phyloP scores from a whole-genome alignment of 2,888 invertebrate genomes.

The Eupithecia tripunctaria region DNA sequence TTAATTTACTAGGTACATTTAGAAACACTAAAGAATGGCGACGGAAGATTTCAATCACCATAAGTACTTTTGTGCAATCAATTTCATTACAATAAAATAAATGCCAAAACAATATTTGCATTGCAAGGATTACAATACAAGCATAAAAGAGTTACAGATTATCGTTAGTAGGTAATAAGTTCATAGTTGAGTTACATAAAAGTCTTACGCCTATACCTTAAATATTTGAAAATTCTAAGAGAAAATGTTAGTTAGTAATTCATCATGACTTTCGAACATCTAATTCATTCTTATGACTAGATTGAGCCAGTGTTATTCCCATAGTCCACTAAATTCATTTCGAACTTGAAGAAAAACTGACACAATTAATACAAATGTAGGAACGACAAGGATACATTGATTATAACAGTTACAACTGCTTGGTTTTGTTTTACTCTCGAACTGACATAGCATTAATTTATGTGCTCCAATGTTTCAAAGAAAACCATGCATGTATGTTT shows the following conservation, averaged over 20 bases:
- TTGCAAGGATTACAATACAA: constrained; percentile 59
- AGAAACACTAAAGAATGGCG: constrained; percentile 60
- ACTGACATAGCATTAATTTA: constrained; percentile 5
- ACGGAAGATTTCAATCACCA: constrained; percentile 60
- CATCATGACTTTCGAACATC: constrained; percentile 75
- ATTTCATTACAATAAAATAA: constrained; percentile 68
- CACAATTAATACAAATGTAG: constrained; percentile 80
- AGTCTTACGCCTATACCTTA: constrained; percentile 65
- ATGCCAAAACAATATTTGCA: constrained; percentile 68
- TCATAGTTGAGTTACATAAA: constrained; percentile 64
- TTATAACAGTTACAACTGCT: constrained; percentile 61
- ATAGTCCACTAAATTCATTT: constrained; percentile 65
- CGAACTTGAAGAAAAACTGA: constrained; percentile 77
- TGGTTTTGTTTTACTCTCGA: constrained; percentile 28
- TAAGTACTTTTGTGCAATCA: constrained; percentile 83
- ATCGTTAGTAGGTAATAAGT: constrained; percentile 62
- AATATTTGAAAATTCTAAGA: constrained; percentile 73
- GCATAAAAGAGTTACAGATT: constrained; percentile 60
- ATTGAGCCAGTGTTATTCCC: constrained; percentile 80
- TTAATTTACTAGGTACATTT: constrained; percentile 58
- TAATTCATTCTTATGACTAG: constrained; percentile 84
- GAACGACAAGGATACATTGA: constrained; percentile 66
- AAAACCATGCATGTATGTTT: constrained; percentile 9
- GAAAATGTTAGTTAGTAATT: constrained; percentile 65
- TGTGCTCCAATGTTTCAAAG: background rate